Evolutionary conservation across 2,113 vertebrate genomes (phyloP), one percentile per base, ranked within the genome.

Genomic region (Etheostoma spectabile): DNA sequence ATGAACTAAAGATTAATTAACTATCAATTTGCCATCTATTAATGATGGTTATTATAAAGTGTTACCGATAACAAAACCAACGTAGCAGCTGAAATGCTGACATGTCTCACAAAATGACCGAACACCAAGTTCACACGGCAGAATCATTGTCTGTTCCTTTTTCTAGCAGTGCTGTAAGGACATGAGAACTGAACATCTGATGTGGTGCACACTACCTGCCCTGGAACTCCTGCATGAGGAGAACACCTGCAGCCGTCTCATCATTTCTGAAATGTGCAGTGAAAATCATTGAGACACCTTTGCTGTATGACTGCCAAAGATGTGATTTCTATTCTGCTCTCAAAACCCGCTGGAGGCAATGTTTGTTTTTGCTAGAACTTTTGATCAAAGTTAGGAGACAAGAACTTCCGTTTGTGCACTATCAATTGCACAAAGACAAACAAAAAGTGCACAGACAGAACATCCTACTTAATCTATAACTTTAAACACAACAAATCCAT

Each of bases 171-270:
- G 33, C 53, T 35, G 12, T 18, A 10, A 21, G 38, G 24, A 33
- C 71, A 74, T 83, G 85, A 78, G 86, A 87, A 85, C 15, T 5
- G 66, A 89, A 74, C 84, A 82, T 70, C 68, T 72, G 87, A 90
- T 53, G 8, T 15, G 68, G 33, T 78, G 87, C 64, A 3, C 59
- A 60, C 75, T 67, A 55, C 48, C 68, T 63, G 59, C 72, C 86
- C 84, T 74, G 74, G 74, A 53, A 71, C 72, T 84, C 14, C 5
- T 24, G 27, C 62, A 62, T 1, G 45, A 52, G 52, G 16, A 49
- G 56, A 86, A 77, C 86, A 93, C 91, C 89, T 94, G 91, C 90
- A 79, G 89, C 77, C 57, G 74, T 64, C 79, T 74, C 73, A 77
- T 80, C 73, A n/a, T 49, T 75, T 73, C 46, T 90, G 74, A 89